Percentiles rank a stretch among this genome's conserved stretches.
These are phyloP conservation scores for Polypterus bichir DNA, from an alignment of 2,113 vertebrate genomes.

Conservation along the genomic window DNA sequence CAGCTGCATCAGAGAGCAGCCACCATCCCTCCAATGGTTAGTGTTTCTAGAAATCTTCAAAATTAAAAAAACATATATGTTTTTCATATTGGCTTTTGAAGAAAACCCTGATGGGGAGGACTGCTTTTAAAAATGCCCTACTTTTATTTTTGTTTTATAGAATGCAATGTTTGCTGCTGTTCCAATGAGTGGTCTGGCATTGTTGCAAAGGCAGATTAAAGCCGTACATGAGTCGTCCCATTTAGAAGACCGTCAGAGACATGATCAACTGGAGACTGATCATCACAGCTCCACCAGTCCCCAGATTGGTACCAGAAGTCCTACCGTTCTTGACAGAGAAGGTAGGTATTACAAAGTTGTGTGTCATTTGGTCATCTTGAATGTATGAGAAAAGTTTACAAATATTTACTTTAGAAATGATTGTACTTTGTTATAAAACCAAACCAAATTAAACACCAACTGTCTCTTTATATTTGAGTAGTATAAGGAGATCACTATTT, in stretches of 20 bases:
- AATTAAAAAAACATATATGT: too few relatives aligned
- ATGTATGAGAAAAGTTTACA: too few relatives aligned
- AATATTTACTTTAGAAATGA: too few relatives aligned
- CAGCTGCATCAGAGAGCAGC: constrained; percentile 88
- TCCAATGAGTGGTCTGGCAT: constrained; percentile 67
- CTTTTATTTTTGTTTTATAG: constrained; percentile 52
- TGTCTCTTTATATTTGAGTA: too few relatives aligned
- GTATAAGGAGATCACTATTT: too few relatives aligned
- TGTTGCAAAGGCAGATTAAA: constrained; percentile 90
- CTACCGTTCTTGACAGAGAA: constrained; percentile 71
- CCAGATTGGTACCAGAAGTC: constrained; percentile 64
- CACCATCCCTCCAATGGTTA: constrained; percentile 87
- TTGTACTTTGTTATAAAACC: too few relatives aligned
- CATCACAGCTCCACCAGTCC: constrained; percentile 54
- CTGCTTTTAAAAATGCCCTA: neutral
- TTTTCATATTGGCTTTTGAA: too few relatives aligned
- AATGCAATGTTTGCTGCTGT: constrained; percentile 38
- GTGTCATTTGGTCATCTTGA: too few relatives aligned
- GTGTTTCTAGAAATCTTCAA: constrained; percentile 11
- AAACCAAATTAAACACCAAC: too few relatives aligned
- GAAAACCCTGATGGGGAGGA: too few relatives aligned
- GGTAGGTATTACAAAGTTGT: constrained; percentile 40
- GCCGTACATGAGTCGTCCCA: constrained; percentile 78
- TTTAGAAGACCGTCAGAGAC: constrained; percentile 83
- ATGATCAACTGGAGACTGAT: constrained; percentile 73